These are phyloP conservation scores for Odontesthes bonariensis DNA, from an alignment of 2,113 vertebrate genomes.

Conservation along the genomic window DNA sequence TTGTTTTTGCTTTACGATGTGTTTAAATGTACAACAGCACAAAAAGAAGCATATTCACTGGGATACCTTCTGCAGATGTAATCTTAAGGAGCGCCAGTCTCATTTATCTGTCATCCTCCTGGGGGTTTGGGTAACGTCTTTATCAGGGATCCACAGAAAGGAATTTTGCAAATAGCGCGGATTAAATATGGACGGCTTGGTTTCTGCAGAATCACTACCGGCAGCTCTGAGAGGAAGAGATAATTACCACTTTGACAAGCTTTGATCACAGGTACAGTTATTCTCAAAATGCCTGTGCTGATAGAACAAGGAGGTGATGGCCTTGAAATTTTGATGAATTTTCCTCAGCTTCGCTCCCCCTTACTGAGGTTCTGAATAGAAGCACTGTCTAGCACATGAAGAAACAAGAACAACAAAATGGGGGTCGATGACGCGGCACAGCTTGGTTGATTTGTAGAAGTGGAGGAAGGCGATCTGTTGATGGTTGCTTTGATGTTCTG, in stretches of 20 bases:
- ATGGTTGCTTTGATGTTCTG: conserved; percentile 24
- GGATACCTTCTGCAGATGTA: conserved; percentile 52
- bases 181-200: conserved; percentile 67
- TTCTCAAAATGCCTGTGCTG: conserved; percentile 70
- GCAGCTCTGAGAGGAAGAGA: conserved; percentile 63
- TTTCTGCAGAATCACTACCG: conserved; percentile 66
- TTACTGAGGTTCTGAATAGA: conserved; percentile 51
- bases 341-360: conserved; percentile 31
- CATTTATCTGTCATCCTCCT: conserved; percentile 70
- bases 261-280: conserved; percentile 79
- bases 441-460: conserved; percentile 44
- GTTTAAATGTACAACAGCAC: conserved; percentile 11
- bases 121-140: conserved; percentile 44
- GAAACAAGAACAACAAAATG: conserved; percentile 44
- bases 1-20: neutral
- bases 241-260: conserved; percentile 80
- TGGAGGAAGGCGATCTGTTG: conserved; percentile 32
- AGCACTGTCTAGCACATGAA: conserved; percentile 36
- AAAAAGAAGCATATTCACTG: conserved; percentile 23
- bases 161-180: conserved; percentile 56
- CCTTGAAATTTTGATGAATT: conserved; percentile 41
- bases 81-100: conserved; percentile 67
- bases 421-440: conserved; percentile 30
- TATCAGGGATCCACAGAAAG: conserved; percentile 59
- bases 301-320: conserved; percentile 69